A percentile compares a stretch with the other conserved stretches of the same genome.
Evolutionary conservation across 2,113 vertebrate genomes (phyloP).

Genomic region (Pogonocichla stellata): DNA sequence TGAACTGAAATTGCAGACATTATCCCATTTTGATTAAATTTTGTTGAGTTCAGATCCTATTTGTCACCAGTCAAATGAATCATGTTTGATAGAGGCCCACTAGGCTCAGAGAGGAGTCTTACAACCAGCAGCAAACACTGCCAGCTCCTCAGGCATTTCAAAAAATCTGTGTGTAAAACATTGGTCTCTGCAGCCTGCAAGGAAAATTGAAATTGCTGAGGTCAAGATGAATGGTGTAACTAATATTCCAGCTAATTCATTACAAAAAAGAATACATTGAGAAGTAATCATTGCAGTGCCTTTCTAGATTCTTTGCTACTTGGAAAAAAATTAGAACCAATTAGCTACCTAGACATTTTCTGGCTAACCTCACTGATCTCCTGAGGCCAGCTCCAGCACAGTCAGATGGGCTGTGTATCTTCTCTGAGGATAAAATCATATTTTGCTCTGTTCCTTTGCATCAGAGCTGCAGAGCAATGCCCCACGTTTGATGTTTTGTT

Average conservation of each 20-base stretch:
- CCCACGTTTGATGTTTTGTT: neutral
- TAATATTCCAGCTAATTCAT: neutral
- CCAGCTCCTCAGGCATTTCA: neutral
- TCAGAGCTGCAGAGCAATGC: neutral
- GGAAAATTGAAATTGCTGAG: neutral
- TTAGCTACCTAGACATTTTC: neutral
- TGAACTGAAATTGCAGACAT: constrained; percentile 7
- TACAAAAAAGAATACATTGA: neutral
- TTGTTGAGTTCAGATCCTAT: constrained; percentile 12
- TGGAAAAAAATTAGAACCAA: neutral
- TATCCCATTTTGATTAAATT: constrained; percentile 43
- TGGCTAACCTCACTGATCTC: neutral
- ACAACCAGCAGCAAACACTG: neutral
- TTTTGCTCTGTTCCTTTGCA: neutral
- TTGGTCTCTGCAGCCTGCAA: neutral
- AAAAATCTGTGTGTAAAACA: neutral
- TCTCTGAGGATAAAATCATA: neutral
- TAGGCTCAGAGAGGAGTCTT: neutral
- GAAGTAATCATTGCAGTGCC: neutral
- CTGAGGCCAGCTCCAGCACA: neutral
- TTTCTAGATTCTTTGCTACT: neutral
- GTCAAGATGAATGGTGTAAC: neutral
- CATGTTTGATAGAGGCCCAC: neutral
- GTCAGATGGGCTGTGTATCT: neutral
- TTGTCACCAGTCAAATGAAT: constrained; percentile 36